Evolutionary conservation across 2,888 invertebrate species (phyloP), one percentile per base, ranked within the genome.

Genomic region (Catotricha subobsoleta): DNA sequence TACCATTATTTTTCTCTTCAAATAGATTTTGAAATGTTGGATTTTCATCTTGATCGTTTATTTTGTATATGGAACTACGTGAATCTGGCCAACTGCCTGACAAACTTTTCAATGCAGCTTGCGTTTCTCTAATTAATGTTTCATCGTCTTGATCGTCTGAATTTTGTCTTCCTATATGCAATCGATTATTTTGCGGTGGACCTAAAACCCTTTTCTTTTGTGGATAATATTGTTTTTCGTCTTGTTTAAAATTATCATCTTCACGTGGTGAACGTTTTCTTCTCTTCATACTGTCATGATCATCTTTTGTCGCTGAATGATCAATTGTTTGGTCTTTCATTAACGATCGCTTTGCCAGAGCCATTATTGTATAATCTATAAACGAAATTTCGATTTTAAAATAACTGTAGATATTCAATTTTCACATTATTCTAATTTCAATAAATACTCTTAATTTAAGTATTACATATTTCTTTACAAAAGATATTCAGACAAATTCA

Each of bases 51-150:
- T 78, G 77, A 46, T 75, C 74, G 46, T 72, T 72, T 40, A 72
- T 64, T 42, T 75, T 74, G 51, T 77, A 77, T 8, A 67, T 54
- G 25, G 72, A 71, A 7, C 71, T 71, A 36, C 76, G 63, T 20
- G 75, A 74, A 12, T 80, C 80, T 6, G 78, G 75, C 80, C 86
- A 86, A 57, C 79, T 83, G 13, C 83, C 84, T 0, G 87, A 84
- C n/a, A 90, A 64, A 49, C 81, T 81, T 58, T 83, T 82, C 23
- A 90, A 60, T 0, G 87, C 87, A 2, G 83, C 83, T 57, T 88
- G 87, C 3, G 90, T 87, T 59, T 90, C 88, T 39, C 83, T 69
- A 46, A 90, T 83, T 41, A 86, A 68, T 1, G 77, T 79, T 57
- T 88, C 88, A 54, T 86, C 81, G 51, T 83, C 82, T 50, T 77